Conservation (phyloP, 2,888 invertebrate genomes). For the Diploptera punctata region DNA sequence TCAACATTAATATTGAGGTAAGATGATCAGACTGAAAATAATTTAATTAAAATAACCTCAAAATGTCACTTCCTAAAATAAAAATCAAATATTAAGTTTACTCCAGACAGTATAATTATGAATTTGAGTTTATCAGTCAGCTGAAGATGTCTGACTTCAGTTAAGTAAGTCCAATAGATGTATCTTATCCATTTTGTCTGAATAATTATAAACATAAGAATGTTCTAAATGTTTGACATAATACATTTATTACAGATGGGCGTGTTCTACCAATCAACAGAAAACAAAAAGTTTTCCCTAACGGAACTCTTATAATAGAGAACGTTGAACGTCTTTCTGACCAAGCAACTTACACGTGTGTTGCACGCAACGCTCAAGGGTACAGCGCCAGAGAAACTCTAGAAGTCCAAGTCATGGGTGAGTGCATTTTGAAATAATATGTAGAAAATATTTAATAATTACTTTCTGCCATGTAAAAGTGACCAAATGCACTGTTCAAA, state of each 20-base stretch:
- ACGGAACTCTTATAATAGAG: constrained; percentile 92
- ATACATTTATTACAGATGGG: too few relatives aligned
- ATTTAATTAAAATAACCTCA: too few relatives aligned
- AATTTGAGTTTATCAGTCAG: neutral
- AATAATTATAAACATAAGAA: neutral
- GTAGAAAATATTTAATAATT: too few relatives aligned
- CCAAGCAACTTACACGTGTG: constrained; percentile 93
- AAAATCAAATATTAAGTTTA: neutral
- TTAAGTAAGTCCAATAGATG: neutral
- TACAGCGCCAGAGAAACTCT: constrained; percentile 87
- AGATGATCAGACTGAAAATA: too few relatives aligned
- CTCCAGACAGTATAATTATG: neutral
- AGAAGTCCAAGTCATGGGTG: constrained; percentile 97
- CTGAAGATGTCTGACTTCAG: neutral
- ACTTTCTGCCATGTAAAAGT: too few relatives aligned
- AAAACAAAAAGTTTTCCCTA: constrained; percentile 92
- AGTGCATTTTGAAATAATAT: constrained; percentile 65
- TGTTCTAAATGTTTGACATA: too few relatives aligned
- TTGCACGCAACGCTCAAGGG: constrained; percentile 89
- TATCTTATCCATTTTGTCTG: neutral
- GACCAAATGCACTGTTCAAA: too few relatives aligned
- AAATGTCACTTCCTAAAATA: too few relatives aligned
- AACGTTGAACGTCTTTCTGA: constrained; percentile 92
- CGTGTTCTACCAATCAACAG: constrained; percentile 91
- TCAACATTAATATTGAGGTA: too few relatives aligned